Conservation (phyloP, 2,113 vertebrate genomes). For the Zapus hudsonius region DNA sequence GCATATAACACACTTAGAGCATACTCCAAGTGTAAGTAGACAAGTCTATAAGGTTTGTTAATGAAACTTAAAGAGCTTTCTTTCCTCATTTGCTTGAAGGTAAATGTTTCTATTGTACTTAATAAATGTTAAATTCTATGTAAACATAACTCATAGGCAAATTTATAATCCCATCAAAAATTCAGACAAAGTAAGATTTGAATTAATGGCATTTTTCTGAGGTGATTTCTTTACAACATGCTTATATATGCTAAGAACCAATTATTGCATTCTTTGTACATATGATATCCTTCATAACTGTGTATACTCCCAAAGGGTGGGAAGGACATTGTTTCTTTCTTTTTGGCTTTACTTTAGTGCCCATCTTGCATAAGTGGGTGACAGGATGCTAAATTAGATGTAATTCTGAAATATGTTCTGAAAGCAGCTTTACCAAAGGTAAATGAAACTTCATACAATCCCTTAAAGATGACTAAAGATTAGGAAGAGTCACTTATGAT, state of each 20-base stretch:
- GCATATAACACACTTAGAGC: background rate
- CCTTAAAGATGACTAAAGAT: background rate
- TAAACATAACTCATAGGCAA: no score
- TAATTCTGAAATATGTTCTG: background rate
- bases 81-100: background rate
- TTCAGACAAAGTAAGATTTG: background rate
- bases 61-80: background rate
- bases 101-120: background rate
- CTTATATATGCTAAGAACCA: background rate
- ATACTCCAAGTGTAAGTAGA: background rate
- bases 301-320: background rate
- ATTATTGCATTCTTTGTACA: background rate
- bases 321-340: background rate
- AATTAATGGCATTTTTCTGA: slow-evolving; percentile 18
- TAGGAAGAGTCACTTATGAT: background rate
- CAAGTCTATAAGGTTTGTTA: background rate
- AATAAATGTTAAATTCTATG: background rate
- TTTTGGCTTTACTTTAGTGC: background rate
- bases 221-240: background rate
- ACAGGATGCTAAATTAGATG: background rate
- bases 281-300: background rate
- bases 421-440: background rate
- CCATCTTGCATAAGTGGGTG: background rate
- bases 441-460: background rate
- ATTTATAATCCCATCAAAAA: background rate